A percentile compares a stretch with the other conserved stretches of the same genome.
phyloP scores from a whole-genome alignment of 2,113 vertebrate genomes.

The Sarotherodon lohbergeri region DNA sequence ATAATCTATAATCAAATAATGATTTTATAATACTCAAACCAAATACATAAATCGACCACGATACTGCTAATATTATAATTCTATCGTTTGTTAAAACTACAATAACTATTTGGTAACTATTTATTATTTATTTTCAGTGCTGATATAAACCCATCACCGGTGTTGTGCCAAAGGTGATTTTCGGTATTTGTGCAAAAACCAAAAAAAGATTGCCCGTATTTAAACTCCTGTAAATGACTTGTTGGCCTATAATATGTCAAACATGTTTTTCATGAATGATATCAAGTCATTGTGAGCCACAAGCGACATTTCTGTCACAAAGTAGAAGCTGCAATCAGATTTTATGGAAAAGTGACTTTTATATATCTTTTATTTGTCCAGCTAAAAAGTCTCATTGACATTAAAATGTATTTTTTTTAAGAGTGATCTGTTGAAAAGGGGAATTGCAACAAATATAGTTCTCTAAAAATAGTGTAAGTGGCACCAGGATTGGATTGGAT shows the following conservation, averaged over 20 bases:
- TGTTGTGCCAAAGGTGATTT: background rate
- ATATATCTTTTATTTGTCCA: background rate
- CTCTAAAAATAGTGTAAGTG: background rate
- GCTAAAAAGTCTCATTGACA: background rate
- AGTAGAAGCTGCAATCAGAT: background rate
- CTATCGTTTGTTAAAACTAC: background rate
- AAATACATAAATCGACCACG: background rate
- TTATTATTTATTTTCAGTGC: background rate
- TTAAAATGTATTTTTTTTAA: background rate
- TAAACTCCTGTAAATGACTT: background rate
- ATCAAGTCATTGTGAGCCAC: background rate
- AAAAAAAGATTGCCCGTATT: fast-evolving
- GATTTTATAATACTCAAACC: background rate
- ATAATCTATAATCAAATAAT: background rate
- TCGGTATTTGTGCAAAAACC: background rate
- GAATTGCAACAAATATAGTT: background rate
- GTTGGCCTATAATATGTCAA: background rate
- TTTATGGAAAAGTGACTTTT: background rate
- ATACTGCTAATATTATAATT: background rate
- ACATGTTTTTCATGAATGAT: background rate
- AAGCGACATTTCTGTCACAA: background rate
- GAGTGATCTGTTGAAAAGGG: background rate
- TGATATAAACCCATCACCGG: background rate
- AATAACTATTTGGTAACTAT: background rate
- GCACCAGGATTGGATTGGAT: background rate